These are phyloP conservation scores for Glaucopsyche alexis DNA, from an alignment of 2,888 invertebrate species.

Conservation along the genomic window DNA sequence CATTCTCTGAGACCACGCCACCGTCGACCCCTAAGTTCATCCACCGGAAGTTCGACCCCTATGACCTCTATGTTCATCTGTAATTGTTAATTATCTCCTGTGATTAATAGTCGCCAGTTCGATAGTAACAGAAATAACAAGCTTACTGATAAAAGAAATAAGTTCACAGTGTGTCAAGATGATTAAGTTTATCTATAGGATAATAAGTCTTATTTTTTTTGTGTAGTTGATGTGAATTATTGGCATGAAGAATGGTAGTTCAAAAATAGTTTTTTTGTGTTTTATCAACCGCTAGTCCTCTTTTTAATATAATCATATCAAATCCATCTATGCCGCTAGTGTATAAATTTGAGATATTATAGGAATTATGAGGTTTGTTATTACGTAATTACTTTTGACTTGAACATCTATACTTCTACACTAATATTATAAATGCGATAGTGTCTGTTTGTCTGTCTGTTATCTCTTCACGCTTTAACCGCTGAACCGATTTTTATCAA, in stretches of 20 bases:
- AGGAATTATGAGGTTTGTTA: not conserved
- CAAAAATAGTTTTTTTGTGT: not conserved
- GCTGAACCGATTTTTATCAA: no score
- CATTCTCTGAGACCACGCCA: no score
- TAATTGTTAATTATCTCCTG: conserved; percentile 10
- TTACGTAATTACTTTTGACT: not conserved
- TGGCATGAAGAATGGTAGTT: not conserved
- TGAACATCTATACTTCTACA: no score
- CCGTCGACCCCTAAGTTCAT: not conserved
- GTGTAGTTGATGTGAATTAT: not conserved
- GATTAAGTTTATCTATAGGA: not conserved
- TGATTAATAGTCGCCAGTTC: conserved; percentile 3
- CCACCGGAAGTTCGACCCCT: not conserved
- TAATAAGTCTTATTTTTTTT: not conserved
- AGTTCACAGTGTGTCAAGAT: not conserved
- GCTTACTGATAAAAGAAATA: not conserved
- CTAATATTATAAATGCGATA: no score
- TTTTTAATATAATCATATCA: no score
- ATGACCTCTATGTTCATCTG: not conserved
- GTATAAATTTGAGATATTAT: not conserved
- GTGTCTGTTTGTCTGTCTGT: no score
- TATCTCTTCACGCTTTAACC: no score
- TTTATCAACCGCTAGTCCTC: no score
- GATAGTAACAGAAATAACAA: not conserved
- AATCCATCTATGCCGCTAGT: not conserved